These are phyloP conservation scores for Ips nitidus DNA, from an alignment of 1,140 invertebrate genomes.

Conservation along the genomic window DNA sequence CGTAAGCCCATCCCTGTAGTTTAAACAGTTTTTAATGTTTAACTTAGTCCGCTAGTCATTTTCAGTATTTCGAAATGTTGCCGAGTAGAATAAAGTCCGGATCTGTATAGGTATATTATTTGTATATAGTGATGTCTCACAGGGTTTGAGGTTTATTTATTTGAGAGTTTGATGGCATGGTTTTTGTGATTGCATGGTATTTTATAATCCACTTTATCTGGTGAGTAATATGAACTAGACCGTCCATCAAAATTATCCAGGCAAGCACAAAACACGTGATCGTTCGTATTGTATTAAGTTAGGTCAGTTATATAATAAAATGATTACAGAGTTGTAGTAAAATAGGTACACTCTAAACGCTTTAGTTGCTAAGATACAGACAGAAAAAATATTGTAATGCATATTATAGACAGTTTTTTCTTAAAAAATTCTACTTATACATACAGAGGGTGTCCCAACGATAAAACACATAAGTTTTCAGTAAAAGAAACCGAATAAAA, in stretches of 20 bases:
- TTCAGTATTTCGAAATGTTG: slow-evolving; percentile 37
- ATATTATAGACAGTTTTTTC: no score
- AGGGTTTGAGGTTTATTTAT: no score
- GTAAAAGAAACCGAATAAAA: no score
- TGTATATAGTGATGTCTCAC: slow-evolving; percentile 4
- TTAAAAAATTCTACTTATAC: no score
- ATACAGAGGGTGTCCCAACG: no score
- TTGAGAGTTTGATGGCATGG: not conserved
- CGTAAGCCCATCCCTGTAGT: slow-evolving; percentile 1
- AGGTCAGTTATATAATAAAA: not conserved
- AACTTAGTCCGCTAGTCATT: slow-evolving; percentile 39
- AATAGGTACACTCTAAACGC: no score
- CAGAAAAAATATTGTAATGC: no score
- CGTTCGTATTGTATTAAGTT: not conserved
- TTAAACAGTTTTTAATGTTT: not conserved
- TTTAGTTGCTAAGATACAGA: no score
- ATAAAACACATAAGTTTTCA: no score
- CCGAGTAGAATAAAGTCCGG: slow-evolving; percentile 30
- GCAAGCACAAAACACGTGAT: not conserved
- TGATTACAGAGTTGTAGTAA: no score
- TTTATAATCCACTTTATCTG: not conserved
- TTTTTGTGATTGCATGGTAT: not conserved
- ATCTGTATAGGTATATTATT: slow-evolving; percentile 1
- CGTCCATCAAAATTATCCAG: not conserved
- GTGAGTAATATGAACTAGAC: not conserved